phyloP scores from a whole-genome alignment of 2,888 invertebrate genomes.

The Brachypalpus laphriformis region DNA sequence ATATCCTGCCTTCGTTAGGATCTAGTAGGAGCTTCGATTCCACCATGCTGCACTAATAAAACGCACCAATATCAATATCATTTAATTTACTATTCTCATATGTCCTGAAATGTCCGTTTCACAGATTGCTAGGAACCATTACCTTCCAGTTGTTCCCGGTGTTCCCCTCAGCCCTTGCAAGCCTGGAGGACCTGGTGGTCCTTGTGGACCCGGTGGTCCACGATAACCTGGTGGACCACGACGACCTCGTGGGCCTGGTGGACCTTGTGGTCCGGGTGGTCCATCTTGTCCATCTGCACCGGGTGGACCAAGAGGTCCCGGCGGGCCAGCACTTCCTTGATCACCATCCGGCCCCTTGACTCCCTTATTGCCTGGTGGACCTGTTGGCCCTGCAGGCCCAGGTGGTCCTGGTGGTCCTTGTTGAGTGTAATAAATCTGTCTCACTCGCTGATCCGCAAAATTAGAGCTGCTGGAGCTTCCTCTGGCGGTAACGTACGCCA shows the following conservation, averaged over 20 bases:
- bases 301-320: constrained; percentile 72
- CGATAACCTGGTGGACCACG: constrained; percentile 75
- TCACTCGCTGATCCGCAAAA: neutral
- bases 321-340: constrained; percentile 70
- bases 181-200: constrained; percentile 39
- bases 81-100: constrained; percentile 11
- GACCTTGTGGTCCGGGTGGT: constrained; percentile 69
- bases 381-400: constrained; percentile 73
- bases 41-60: neutral
- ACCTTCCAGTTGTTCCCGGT: neutral
- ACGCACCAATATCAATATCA: neutral
- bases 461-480: neutral
- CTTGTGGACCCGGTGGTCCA: constrained; percentile 74
- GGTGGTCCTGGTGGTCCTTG: constrained; percentile 76
- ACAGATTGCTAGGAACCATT: neutral
- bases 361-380: constrained; percentile 74
- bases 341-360: constrained; percentile 75
- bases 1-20: no score
- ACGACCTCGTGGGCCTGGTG: constrained; percentile 73
- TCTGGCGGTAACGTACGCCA: constrained; percentile 32
- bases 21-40: neutral
- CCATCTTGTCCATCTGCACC: constrained; percentile 75
- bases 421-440: constrained; percentile 74
- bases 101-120: neutral
- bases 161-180: constrained; percentile 12